Percentiles rank a stretch among this genome's conserved stretches.
phyloP scores from a whole-genome alignment of 2,113 vertebrate genomes.

The Agapornis roseicollis region DNA sequence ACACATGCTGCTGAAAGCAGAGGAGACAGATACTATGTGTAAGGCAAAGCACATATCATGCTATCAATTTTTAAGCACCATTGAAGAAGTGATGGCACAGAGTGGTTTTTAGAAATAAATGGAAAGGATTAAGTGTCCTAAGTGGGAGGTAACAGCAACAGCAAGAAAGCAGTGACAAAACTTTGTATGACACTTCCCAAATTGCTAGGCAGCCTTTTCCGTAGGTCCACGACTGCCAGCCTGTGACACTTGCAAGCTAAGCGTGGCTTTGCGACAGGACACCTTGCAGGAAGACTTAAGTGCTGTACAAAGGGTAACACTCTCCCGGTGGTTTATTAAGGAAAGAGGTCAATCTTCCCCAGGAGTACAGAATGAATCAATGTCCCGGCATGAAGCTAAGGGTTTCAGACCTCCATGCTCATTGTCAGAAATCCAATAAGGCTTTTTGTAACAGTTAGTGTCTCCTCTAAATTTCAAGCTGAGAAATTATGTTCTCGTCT shows the following conservation, averaged over 20 bases:
- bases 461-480: constrained; percentile 30
- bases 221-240: accelerated
- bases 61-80: background rate
- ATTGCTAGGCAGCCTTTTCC: background rate
- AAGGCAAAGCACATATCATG: background rate
- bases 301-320: background rate
- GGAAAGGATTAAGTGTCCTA: background rate
- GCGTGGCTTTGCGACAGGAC: background rate
- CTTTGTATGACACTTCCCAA: background rate
- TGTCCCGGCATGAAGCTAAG: background rate
- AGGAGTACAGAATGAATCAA: background rate
- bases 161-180: background rate
- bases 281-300: background rate
- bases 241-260: background rate
- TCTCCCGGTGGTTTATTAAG: background rate
- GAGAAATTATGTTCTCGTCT: constrained; percentile 40
- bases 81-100: background rate
- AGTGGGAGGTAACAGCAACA: background rate
- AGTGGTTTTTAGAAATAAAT: background rate
- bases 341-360: background rate
- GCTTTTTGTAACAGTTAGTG: background rate
- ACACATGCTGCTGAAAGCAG: background rate
- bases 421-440: background rate
- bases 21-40: background rate
- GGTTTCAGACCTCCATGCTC: background rate